Percentiles rank a stretch among this genome's conserved stretches.
These are phyloP conservation scores for Eupelmus urozonus DNA, from an alignment of 2,888 invertebrate species.

Conservation along the genomic window DNA sequence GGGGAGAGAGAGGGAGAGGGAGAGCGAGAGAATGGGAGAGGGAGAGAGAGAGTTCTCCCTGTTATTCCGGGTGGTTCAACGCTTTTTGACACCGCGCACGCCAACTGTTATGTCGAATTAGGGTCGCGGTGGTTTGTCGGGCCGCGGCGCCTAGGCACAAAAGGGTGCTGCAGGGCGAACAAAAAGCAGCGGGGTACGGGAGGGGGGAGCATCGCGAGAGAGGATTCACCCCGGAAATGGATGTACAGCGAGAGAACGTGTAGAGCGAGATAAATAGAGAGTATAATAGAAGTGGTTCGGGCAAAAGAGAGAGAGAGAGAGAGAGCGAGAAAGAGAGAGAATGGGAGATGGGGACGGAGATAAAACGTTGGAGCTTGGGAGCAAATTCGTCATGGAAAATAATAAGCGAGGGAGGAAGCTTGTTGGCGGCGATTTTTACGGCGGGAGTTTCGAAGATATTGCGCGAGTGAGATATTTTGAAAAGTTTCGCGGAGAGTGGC, in stretches of 20 bases:
- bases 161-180: slow-evolving; percentile 17
- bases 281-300: slow-evolving; percentile 1
- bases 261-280: slow-evolving; percentile 8
- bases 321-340: background rate
- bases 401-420: slow-evolving; percentile 4
- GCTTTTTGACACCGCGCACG: slow-evolving; percentile 26
- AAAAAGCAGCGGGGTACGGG: slow-evolving; percentile 14
- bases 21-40: background rate
- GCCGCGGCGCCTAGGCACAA: background rate
- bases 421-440: background rate
- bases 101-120: slow-evolving; percentile 47
- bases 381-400: slow-evolving; percentile 27
- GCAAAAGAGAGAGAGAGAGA: background rate
- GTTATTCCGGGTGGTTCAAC: background rate
- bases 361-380: background rate
- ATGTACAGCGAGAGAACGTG: background rate
- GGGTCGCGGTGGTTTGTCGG: slow-evolving; percentile 42
- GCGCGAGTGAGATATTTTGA: background rate
- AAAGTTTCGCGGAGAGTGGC: background rate
- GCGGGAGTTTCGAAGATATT: background rate
- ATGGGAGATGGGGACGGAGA: background rate
- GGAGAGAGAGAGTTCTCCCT: background rate
- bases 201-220: background rate
- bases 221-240: too few species aligned
- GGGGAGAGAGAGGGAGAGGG: slow-evolving; percentile 1